phyloP scores from a whole-genome alignment of 2,888 invertebrate species.

The Mimas tiliae region DNA sequence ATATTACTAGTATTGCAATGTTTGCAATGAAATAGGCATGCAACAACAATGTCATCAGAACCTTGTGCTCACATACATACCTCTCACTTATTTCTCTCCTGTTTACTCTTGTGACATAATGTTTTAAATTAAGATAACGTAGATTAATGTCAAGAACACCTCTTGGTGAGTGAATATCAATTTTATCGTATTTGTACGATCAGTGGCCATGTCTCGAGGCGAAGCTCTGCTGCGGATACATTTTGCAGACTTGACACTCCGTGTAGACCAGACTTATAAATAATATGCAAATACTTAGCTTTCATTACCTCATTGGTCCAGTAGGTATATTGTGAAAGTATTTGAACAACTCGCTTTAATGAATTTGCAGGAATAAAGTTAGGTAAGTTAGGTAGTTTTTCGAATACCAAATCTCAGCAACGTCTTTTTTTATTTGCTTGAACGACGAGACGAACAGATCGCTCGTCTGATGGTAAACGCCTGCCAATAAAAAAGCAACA shows the following conservation, averaged over 20 bases:
- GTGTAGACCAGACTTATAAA: neutral
- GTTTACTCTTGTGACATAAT: constrained; percentile 15
- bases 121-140: constrained; percentile 13
- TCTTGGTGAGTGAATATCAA: constrained; percentile 8
- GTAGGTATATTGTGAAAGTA: no score
- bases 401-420: no score
- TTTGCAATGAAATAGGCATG: neutral
- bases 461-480: no score
- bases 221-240: neutral
- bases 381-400: no score
- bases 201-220: neutral
- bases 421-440: no score
- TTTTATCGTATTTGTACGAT: constrained; percentile 6
- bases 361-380: no score
- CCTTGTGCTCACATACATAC: neutral
- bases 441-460: no score
- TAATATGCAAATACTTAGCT: neutral
- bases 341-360: no score
- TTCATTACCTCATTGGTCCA: no score
- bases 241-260: neutral
- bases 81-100: constrained; percentile 5
- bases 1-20: neutral
- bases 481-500: no score
- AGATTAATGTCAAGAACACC: constrained; percentile 12
- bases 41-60: constrained; percentile 3